Conservation (phyloP, 1,140 invertebrate species). For the Acromyrmex echinatior region DNA sequence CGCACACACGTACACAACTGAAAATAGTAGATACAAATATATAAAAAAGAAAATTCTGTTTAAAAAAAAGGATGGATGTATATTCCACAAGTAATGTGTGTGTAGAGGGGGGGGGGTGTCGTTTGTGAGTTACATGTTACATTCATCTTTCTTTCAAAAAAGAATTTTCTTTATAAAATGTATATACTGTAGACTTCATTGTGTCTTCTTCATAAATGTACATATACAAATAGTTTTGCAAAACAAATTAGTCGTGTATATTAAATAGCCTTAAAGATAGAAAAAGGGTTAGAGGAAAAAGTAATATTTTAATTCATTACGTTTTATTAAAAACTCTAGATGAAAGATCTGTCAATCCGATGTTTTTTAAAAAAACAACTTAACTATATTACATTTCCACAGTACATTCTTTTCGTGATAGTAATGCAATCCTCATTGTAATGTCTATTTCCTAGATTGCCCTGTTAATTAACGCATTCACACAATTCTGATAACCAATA, state of each 20-base stretch:
- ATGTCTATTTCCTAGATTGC: neutral
- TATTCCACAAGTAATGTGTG: neutral
- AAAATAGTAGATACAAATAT: neutral
- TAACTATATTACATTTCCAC: neutral
- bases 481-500: slow-evolving; percentile 10
- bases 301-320: neutral
- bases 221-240: neutral
- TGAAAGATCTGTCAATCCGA: neutral
- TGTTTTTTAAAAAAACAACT: neutral
- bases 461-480: neutral
- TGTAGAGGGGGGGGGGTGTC: no score
- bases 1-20: neutral
- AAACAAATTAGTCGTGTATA: slow-evolving; percentile 23
- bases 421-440: no score
- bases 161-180: neutral
- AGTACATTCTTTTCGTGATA: neutral
- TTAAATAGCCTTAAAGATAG: slow-evolving; percentile 28
- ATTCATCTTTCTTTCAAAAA: no score
- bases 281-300: slow-evolving; percentile 27
- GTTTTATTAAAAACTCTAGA: neutral
- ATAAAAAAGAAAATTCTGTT: slow-evolving; percentile 4
- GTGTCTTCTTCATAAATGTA: neutral
- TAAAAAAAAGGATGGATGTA: neutral
- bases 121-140: no score
- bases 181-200: neutral